Evolutionary conservation across 2,888 invertebrate genomes (phyloP).

Genomic region (Glyphotaelius pellucidus): DNA sequence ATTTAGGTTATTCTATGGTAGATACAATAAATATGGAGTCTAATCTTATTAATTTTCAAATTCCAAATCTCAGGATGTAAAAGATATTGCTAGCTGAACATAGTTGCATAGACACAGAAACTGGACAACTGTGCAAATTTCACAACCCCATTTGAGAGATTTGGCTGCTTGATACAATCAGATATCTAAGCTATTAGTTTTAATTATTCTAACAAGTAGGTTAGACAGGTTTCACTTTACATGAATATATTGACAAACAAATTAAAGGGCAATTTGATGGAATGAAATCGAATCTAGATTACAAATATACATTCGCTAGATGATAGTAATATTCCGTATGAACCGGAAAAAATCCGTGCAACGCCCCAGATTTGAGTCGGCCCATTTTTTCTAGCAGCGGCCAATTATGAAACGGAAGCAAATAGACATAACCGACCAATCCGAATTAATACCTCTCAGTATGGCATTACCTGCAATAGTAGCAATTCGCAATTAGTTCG

Average conservation of each 20-base stretch:
- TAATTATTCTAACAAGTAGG: too few relatives aligned
- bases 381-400: not conserved
- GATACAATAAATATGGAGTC: not conserved
- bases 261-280: not conserved
- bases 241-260: not conserved
- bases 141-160: too few relatives aligned
- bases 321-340: not conserved
- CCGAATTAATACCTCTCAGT: not conserved
- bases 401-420: constrained; percentile 3
- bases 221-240: too few relatives aligned
- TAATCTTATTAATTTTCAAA: not conserved
- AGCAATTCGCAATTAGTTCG: not conserved
- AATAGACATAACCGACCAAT: not conserved
- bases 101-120: too few relatives aligned
- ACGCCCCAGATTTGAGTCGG: not conserved
- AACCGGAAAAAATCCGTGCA: not conserved
- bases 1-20: not conserved
- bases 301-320: not conserved
- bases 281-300: not conserved
- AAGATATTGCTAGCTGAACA: too few relatives aligned
- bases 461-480: not conserved
- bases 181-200: too few relatives aligned
- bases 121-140: too few relatives aligned
- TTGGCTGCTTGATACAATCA: too few relatives aligned
- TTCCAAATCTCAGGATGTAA: not conserved